phyloP scores from a whole-genome alignment of 2,888 invertebrate genomes.

The Mythimna ferrago region DNA sequence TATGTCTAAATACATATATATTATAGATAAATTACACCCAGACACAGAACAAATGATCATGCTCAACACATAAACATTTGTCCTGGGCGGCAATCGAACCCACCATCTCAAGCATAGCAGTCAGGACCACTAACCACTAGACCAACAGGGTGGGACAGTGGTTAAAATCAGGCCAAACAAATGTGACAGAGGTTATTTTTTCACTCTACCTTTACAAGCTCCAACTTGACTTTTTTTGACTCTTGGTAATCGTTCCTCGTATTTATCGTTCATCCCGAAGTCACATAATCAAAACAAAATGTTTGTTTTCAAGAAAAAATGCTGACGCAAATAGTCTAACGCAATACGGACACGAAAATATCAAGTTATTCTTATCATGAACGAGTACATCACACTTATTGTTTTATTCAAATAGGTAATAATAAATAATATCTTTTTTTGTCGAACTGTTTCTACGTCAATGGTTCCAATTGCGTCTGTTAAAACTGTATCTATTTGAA shows the following conservation, averaged over 20 bases:
- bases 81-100: no score
- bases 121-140: no score
- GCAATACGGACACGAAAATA: slow-evolving; percentile 43
- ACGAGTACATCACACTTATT: slow-evolving; percentile 21
- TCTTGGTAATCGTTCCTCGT: background rate
- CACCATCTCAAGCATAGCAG: no score
- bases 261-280: slow-evolving; percentile 8
- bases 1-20: no score
- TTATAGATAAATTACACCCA: no score
- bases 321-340: slow-evolving; percentile 44
- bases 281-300: slow-evolving; percentile 21
- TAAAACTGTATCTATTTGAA: background rate
- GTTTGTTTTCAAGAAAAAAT: slow-evolving; percentile 31
- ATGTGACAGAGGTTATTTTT: no score
- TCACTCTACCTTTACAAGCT: background rate
- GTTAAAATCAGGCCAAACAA: no score
- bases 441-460: background rate
- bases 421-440: background rate
- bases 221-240: background rate
- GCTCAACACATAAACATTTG: no score
- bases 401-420: slow-evolving; percentile 1
- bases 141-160: no score
- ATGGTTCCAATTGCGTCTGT: background rate
- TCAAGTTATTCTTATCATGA: slow-evolving; percentile 28
- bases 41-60: no score